Percentiles rank a stretch among this genome's conserved stretches.
Evolutionary conservation across 2,888 invertebrate species (phyloP).

Genomic region (Sinhomidia bicolor): DNA sequence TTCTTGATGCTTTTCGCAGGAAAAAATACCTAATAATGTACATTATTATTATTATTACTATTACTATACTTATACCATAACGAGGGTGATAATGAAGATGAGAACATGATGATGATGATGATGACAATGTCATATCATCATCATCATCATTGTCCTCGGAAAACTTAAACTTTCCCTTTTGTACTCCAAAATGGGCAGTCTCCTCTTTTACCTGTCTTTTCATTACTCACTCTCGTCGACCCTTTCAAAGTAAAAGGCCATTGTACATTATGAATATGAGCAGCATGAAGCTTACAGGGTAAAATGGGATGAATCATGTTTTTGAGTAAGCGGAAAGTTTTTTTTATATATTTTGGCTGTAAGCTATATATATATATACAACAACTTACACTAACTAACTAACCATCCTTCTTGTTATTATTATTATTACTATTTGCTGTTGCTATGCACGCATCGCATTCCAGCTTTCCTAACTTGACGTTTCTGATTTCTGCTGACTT

Average conservation of each 20-base stretch:
- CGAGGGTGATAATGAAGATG: constrained; percentile 13
- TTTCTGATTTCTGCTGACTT: neutral
- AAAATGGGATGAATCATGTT: too few relatives aligned
- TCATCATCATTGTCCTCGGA: neutral
- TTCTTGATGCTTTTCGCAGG: neutral
- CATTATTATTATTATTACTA: too few relatives aligned
- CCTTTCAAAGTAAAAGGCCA: too few relatives aligned
- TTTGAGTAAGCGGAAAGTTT: too few relatives aligned
- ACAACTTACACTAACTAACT: too few relatives aligned
- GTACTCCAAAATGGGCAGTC: neutral
- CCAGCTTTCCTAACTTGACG: neutral
- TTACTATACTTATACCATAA: too few relatives aligned
- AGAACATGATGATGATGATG: neutral
- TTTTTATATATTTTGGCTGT: too few relatives aligned
- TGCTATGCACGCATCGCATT: neutral
- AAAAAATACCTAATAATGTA: neutral
- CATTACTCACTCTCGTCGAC: neutral
- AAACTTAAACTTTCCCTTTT: neutral
- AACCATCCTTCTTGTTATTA: too few relatives aligned
- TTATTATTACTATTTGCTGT: too few relatives aligned
- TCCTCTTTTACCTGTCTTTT: neutral
- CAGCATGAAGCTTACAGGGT: too few relatives aligned
- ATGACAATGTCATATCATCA: neutral
- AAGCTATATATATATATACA: too few relatives aligned
- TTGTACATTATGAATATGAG: too few relatives aligned